Evolutionary conservation across 30 jellyfish, hydroid and myxozoan genomes (phyloP).

Genomic region (Nemopilema nomurai): DNA sequence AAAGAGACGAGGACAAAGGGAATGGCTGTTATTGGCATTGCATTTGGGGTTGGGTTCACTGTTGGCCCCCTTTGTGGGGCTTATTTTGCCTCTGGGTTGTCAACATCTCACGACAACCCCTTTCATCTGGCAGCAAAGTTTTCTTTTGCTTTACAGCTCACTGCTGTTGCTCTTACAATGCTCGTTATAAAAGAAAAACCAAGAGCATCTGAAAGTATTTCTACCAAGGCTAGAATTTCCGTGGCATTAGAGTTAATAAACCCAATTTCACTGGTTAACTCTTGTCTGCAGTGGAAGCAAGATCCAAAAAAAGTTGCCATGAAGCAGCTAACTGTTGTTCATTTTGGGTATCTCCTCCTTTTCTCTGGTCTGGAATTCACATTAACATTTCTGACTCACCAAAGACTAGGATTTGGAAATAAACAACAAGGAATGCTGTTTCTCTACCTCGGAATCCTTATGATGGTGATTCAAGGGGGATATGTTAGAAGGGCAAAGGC

Average conservation of each 20-base stretch:
- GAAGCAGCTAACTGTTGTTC: constrained; percentile 39
- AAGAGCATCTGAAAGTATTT: neutral
- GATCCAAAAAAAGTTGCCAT: neutral
- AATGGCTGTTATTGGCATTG: constrained; percentile 95
- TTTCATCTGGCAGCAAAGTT: constrained; percentile 76
- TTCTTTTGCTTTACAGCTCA: constrained; percentile 63
- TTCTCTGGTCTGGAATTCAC: constrained; percentile 96
- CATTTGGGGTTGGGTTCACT: constrained; percentile 92
- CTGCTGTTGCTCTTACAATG: constrained; percentile 61
- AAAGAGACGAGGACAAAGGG: constrained; percentile 86
- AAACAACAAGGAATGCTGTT: constrained; percentile 89
- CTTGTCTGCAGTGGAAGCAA: neutral
- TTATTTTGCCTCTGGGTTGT: constrained; percentile 69
- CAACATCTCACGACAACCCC: constrained; percentile 33
- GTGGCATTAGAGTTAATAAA: constrained; percentile 51
- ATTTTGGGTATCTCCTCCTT: constrained; percentile 70
- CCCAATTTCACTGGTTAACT: constrained; percentile 38
- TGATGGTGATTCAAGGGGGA: constrained; percentile 91
- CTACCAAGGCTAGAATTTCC: constrained; percentile 10
- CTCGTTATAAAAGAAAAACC: constrained; percentile 59
- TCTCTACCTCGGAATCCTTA: constrained; percentile 77
- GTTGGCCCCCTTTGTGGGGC: constrained; percentile 98
- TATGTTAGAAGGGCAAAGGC: constrained; percentile 80
- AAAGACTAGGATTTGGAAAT: constrained; percentile 70
- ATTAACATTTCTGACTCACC: constrained; percentile 86